phyloP scores from a whole-genome alignment of 1,140 invertebrate species.

The Hydropsyche tenuis region DNA sequence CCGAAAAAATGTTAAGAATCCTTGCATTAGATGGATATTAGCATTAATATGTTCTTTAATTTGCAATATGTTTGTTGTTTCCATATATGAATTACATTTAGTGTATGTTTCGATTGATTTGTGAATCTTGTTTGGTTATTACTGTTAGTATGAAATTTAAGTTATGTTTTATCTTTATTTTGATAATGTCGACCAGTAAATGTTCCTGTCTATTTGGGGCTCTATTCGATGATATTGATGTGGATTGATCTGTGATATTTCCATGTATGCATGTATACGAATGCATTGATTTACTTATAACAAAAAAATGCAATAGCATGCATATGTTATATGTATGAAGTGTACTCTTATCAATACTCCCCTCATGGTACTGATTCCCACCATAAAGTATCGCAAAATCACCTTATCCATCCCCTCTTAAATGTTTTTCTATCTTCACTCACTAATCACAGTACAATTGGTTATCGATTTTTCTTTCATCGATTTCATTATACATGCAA shows the following conservation, averaged over 20 bases:
- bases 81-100: constrained; percentile 2
- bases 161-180: constrained; percentile 19
- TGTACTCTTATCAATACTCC: constrained; percentile 26
- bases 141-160: constrained; percentile 29
- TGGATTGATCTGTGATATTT: constrained; percentile 45
- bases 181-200: constrained; percentile 4
- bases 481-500: background rate
- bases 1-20: no score
- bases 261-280: constrained; percentile 44
- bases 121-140: constrained; percentile 17
- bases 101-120: constrained; percentile 17
- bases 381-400: constrained; percentile 15
- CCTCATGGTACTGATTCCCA: constrained; percentile 12
- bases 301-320: constrained; percentile 30
- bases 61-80: constrained; percentile 5
- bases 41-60: no score
- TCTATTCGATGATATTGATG: constrained; percentile 30
- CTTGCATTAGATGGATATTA: no score
- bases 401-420: background rate
- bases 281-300: constrained; percentile 36
- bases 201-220: constrained; percentile 24
- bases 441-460: background rate
- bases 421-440: constrained; percentile 13
- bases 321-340: constrained; percentile 34
- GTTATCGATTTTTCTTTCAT: background rate